A percentile compares a stretch with the other conserved stretches of the same genome.
These are phyloP conservation scores for Phortica magna DNA, from an alignment of 2,888 invertebrate genomes.

Conservation along the genomic window DNA sequence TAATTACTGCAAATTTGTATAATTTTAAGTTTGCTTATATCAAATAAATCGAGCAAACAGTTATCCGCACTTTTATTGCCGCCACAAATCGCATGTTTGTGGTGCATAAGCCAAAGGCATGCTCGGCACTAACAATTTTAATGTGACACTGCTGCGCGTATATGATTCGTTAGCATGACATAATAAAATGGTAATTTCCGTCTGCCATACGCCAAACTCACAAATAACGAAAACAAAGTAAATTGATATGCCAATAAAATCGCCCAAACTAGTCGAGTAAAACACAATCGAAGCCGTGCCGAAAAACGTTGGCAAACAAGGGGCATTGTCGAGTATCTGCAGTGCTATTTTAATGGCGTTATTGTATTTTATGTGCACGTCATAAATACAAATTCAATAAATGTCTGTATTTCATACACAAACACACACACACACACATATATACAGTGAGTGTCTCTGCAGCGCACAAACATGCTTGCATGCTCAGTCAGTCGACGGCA, in stretches of 20 bases:
- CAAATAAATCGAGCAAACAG: background rate
- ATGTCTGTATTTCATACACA: slow-evolving; percentile 33
- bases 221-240: slow-evolving; percentile 47
- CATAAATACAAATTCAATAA: slow-evolving; percentile 70
- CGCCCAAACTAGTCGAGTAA: slow-evolving; percentile 38
- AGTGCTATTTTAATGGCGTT: slow-evolving; percentile 60
- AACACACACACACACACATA: background rate
- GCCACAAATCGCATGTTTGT: background rate
- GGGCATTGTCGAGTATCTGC: slow-evolving; percentile 42
- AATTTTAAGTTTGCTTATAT: background rate
- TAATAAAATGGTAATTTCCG: slow-evolving; percentile 71
- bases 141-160: slow-evolving; percentile 61
- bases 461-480: background rate
- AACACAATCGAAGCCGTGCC: slow-evolving; percentile 48
- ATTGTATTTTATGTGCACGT: slow-evolving; percentile 67
- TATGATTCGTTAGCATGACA: slow-evolving; percentile 48
- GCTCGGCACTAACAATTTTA: slow-evolving; percentile 64
- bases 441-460: background rate
- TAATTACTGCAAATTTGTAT: background rate
- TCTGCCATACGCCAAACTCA: slow-evolving; percentile 42
- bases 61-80: background rate
- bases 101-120: background rate
- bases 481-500: background rate
- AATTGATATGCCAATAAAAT: slow-evolving; percentile 57
- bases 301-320: slow-evolving; percentile 12